Conservation (phyloP, 2,888 invertebrate genomes). For the Xestia sexstrigata region DNA sequence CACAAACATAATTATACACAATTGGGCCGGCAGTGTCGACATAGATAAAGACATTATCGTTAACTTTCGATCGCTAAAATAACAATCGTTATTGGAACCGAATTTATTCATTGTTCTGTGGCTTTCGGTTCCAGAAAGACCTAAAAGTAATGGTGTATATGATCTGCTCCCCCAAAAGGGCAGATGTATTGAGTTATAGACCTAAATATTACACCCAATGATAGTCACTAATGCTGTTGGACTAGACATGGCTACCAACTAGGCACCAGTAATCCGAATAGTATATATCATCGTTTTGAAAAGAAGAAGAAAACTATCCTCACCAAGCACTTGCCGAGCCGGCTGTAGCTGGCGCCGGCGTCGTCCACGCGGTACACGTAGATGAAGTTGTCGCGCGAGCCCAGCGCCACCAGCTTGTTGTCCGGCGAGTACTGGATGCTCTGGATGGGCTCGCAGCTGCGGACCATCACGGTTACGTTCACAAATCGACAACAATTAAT, state of each 20-base stretch:
- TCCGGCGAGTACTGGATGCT: slow-evolving; percentile 95
- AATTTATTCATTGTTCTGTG: no score
- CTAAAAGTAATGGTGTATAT: no score
- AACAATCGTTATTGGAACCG: no score
- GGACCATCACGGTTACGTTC: not conserved
- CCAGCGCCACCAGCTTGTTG: slow-evolving; percentile 95
- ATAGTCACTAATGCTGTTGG: not conserved
- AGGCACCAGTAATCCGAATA: not conserved
- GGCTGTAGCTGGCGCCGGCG: slow-evolving; percentile 93
- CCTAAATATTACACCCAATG: not conserved
- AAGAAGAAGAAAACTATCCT: slow-evolving; percentile 61
- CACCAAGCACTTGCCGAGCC: slow-evolving; percentile 96
- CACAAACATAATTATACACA: no score
- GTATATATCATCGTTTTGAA: not conserved
- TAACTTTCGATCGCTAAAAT: no score
- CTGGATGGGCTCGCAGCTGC: slow-evolving; percentile 91
- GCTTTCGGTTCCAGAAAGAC: no score
- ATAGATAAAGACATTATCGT: no score
- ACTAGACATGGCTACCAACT: not conserved
- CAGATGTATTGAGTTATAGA: no score
- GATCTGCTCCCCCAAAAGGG: not conserved
- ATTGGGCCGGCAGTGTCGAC: no score
- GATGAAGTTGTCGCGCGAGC: slow-evolving; percentile 97
- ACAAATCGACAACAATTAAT: not conserved
- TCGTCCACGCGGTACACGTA: slow-evolving; percentile 97